Percentiles rank a stretch among this genome's conserved stretches.
Evolutionary conservation across 1,140 invertebrate species (phyloP).

Genomic region (Caerostris darwini): DNA sequence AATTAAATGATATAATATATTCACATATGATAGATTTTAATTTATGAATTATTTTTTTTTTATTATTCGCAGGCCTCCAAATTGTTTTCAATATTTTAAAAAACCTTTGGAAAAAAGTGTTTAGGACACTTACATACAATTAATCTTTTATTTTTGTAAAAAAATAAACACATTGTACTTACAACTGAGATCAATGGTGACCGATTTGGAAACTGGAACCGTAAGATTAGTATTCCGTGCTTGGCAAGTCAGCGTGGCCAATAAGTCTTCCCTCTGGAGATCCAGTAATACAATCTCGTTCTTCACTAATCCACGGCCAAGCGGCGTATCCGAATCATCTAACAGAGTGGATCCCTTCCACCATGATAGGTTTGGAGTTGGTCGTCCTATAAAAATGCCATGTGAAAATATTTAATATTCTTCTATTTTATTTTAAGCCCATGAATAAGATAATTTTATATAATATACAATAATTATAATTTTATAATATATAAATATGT

Average conservation of each 20-base stretch:
- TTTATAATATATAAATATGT: too few species aligned
- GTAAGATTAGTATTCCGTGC: slow-evolving; percentile 91
- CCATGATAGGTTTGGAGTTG: slow-evolving; percentile 79
- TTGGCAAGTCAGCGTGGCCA: slow-evolving; percentile 91
- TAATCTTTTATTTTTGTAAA: not conserved
- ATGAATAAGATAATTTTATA: too few species aligned
- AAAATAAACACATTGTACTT: slow-evolving; percentile 73
- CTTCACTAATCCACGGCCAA: slow-evolving; percentile 78
- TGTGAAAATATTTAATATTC: not conserved
- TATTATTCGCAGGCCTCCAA: not conserved
- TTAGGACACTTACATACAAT: too few species aligned
- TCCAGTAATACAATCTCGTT: slow-evolving; percentile 87
- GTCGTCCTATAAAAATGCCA: slow-evolving; percentile 59
- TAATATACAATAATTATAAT: too few species aligned
- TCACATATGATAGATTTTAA: too few species aligned
- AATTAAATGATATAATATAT: too few species aligned
- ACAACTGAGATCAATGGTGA: slow-evolving; percentile 87
- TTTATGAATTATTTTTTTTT: not conserved
- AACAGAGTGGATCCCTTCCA: slow-evolving; percentile 79
- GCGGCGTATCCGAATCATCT: slow-evolving; percentile 77
- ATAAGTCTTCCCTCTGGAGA: slow-evolving; percentile 88
- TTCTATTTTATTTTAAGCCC: not conserved
- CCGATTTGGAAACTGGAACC: slow-evolving; percentile 88
- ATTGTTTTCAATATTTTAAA: not conserved
- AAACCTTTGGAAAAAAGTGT: too few species aligned